Base-by-base conservation (phyloP, 2,888 invertebrate genomes). In the Bombyx huttoni region DNA sequence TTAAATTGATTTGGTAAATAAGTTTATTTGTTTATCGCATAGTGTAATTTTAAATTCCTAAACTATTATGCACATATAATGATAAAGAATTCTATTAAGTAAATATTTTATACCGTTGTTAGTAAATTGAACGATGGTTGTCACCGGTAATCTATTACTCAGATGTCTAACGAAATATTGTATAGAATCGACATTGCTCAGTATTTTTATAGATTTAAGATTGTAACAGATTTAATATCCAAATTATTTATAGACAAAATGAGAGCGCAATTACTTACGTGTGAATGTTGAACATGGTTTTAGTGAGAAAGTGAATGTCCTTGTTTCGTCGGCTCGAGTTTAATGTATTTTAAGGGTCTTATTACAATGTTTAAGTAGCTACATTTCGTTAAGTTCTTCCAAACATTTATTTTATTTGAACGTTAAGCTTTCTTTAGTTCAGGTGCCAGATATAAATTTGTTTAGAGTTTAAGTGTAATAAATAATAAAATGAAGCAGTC, bases 201-300 rank as follows among this genome's bases (percentile, higher is more conserved):
- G 86, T 87, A 87, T 87, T 87, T 86, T 84, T 78, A 79, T 85
- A 86, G 84, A 73, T 73, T 66, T 85, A 86, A 81, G 85, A 70
- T 72, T 77, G 79, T 70, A 75, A 74, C 68, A 75, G 69, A 77
- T 72, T 69, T 75, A 69, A 67, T 71, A 76, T 77, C 73, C 68
- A 81, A 79, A 76, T 78, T 81, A 83, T 81, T 81, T 81, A 82
- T 78, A 75, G 62, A 60, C 53, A 68, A 71, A 74, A 60, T 57
- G 62, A 66, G 69, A 67, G 70, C 75, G 75, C 74, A 78, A 76
- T 76, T 73, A 75, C 66, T 66, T 75, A 66, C 73, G 65, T 69
- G 68, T 69, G 62, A 67, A 59, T 65, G 68, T 53, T 68, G 72
- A 71, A 66, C 66, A 63, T 68, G 73, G 74, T 71, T 75, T 67